phyloP scores from a whole-genome alignment of 2,797 vertebrate species.

The Gymnothorax javanicus region DNA sequence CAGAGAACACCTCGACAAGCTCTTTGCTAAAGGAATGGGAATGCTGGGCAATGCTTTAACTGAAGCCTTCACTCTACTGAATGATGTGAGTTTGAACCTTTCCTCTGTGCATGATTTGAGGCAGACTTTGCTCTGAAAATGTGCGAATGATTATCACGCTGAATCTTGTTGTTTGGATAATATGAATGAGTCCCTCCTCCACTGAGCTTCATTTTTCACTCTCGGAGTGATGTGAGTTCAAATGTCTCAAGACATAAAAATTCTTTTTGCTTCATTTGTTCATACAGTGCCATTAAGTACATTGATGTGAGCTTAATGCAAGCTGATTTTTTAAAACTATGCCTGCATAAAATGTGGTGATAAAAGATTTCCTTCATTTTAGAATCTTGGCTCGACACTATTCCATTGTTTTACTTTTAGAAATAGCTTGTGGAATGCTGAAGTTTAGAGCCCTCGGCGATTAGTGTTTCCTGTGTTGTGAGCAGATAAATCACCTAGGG shows the following conservation, averaged over 20 bases:
- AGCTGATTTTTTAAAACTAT: not conserved
- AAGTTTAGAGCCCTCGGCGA: conserved; percentile 27
- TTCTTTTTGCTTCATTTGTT: not conserved
- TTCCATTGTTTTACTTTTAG: not conserved
- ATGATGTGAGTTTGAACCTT: conserved; percentile 78
- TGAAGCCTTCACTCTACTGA: conserved; percentile 93
- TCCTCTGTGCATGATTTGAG: not conserved
- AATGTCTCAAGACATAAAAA: conserved; percentile 25
- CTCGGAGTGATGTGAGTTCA: conserved; percentile 33
- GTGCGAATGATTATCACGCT: not conserved
- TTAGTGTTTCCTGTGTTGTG: conserved; percentile 52
- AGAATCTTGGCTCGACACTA: not conserved
- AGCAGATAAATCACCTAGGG: conserved; percentile 73
- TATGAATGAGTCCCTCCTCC: not conserved
- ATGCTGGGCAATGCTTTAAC: conserved; percentile 91
- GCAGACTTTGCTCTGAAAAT: not conserved
- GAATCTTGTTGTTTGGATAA: not conserved
- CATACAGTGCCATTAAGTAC: not conserved
- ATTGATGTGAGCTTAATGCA: not conserved
- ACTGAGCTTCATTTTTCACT: not conserved
- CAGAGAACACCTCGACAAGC: conserved; percentile 93
- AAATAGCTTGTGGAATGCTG: not conserved
- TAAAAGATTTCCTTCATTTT: not conserved
- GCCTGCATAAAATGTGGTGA: not conserved
- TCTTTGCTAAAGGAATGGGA: conserved; percentile 96